A percentile compares a stretch with the other conserved stretches of the same genome.
These are phyloP conservation scores for Drosophila repletoides DNA, from an alignment of 1,140 invertebrate species.

Conservation along the genomic window DNA sequence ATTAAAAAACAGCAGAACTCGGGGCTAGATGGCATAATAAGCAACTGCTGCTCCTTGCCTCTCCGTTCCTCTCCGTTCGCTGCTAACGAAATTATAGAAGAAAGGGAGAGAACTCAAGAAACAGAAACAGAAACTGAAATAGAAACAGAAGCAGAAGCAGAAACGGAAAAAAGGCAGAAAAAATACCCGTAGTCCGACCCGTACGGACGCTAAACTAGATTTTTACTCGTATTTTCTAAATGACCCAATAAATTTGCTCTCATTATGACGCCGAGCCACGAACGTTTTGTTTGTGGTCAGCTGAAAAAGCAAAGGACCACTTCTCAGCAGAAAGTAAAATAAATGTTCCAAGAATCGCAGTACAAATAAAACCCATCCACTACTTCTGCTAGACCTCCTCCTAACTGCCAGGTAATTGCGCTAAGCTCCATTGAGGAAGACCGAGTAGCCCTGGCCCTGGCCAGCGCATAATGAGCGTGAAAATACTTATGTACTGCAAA, in stretches of 20 bases:
- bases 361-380: conserved; percentile 53
- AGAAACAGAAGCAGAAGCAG: conserved; percentile 27
- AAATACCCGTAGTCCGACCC: too few species aligned
- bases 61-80: conserved; percentile 11
- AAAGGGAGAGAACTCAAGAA: not conserved
- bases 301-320: conserved; percentile 46
- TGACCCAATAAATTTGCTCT: conserved; percentile 80
- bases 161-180: conserved; percentile 5
- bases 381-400: not conserved
- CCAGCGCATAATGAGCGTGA: conserved; percentile 76
- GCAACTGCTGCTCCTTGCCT: conserved; percentile 51
- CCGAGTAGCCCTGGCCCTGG: too few species aligned
- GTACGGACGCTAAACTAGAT: conserved; percentile 52
- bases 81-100: conserved; percentile 33
- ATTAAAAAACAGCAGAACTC: conserved; percentile 66
- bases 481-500: conserved; percentile 66
- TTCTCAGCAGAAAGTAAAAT: conserved; percentile 22
- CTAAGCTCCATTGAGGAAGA: conserved; percentile 53
- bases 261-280: conserved; percentile 77
- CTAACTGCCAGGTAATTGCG: conserved; percentile 66
- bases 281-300: conserved; percentile 61
- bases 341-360: conserved; percentile 32
- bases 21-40: conserved; percentile 71
- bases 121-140: conserved; percentile 27
- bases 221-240: conserved; percentile 73